Base-by-base conservation (phyloP, 2,888 invertebrate genomes). In the Torymus texanus region DNA sequence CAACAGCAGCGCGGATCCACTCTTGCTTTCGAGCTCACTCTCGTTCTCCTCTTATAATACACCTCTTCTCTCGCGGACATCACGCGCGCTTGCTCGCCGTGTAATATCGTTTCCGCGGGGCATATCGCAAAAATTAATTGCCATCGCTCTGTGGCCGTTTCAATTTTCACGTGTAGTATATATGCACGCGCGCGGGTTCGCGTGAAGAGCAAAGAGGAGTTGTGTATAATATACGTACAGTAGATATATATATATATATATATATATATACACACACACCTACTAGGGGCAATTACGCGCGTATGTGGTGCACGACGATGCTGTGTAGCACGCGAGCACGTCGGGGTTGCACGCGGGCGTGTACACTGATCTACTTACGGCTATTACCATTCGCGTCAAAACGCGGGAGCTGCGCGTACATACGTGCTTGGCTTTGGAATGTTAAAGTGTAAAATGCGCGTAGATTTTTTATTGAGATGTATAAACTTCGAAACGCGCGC, bases 11-110 rank as follows among this genome's bases (percentile, higher is more conserved):
- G 29, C 24, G 61, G 62, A 24, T 41, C 11, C 82, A 84, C 83
- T 84, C 80, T 86, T 83, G 82, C 86, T 87, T 86, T 87, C 86
- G 83, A 86, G 85, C 84, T 86, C 85, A 84, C 86, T 86, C 85
- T 86, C 85, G 79, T 85, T 78, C 29, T 67, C 55, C 77, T 16
- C 41, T 12, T 14, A 21, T 61, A 61, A 24, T 10, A 61, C 10
- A 63, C 41, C 41, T 65, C 59, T 0, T 2, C 59, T 24, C 65
- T 13, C 53, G 53, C 18, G 16, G 66, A 18, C 16, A 51, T 51
- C 16, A 12, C 12, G 41, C 50, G 41, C 41, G 41, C 41, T 29
- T 8, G 29, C 29, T 29, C 29, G 8, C 29, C 41, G 41, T 41
- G 41, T 41, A 41, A 66, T 51, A 41, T 56, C 10, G n/a, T 53